Base-by-base conservation (phyloP, 2,888 invertebrate species). In the Eudemis profundana region DNA sequence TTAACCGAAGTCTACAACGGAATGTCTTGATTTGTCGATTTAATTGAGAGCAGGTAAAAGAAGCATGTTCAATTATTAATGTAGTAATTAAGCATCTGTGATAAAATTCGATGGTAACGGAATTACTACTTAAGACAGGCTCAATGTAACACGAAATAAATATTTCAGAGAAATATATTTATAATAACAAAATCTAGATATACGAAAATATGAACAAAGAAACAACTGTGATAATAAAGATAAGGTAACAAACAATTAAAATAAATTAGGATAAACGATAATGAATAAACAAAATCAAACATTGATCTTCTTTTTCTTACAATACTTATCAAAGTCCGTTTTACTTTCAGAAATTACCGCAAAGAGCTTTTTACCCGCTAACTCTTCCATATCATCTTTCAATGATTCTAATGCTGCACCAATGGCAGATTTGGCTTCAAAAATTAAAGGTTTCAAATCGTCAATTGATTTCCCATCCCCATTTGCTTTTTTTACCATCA, bases 301-400 rank as follows among this genome's bases (percentile, higher is more conserved):
- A 2, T 86, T 68, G 63, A 56, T 4, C 14, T 85, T 83, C 68
- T 93, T 93, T 77, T 93, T 85, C 73, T 89, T 86, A 64, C 92
- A 85, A 84, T 90, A 90, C 64, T 80, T 90, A 19, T 89, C 81
- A 44, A 93, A 92, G 51, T 92, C 90, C n/a, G 76, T 86, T 68
- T 89, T 87, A 60, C 92, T 93, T 42, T 85, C 79, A 44, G 84
- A 81, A 21, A 94, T 83, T 0, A 94, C 87, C 53, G 83, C 84
- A 57, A 85, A 80, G 8, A 94, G 74, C 78, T 93, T 94, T 66
- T 90, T 89, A 4, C 94, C 94, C 3, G 94, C 90, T 0, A 88
- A 84, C 72, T 93, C 93, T 69, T 92, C 90, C 19, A 79, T 78
- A 70, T 94, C 94, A 72, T 93, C 92, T 73, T 85, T 88, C 12